Evolutionary conservation across 2,113 vertebrate genomes (phyloP).

Genomic region (Hipposideros armiger): DNA sequence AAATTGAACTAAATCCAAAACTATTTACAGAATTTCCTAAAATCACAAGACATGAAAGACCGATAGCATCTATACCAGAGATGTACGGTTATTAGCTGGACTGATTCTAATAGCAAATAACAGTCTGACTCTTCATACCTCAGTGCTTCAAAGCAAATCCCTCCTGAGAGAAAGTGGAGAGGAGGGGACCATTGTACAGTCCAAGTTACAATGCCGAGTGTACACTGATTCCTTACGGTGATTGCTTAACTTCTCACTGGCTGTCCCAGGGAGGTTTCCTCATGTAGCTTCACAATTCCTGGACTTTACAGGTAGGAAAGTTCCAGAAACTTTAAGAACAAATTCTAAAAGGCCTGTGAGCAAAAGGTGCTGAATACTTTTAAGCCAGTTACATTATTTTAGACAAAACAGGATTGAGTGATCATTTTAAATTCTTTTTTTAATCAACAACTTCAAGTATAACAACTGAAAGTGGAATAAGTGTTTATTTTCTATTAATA

Average conservation of each 20-base stretch:
- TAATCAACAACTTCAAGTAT: neutral
- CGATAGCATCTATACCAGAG: conserved; percentile 65
- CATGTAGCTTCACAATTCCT: conserved; percentile 54
- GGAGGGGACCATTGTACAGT: neutral
- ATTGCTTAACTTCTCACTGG: conserved; percentile 43
- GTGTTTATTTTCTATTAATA: too few species aligned
- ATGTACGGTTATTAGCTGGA: conserved; percentile 50
- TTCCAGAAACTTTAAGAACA: conserved; percentile 69
- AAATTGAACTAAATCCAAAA: conserved; percentile 57
- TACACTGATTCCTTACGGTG: neutral
- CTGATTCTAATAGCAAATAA: neutral
- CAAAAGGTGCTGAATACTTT: conserved; percentile 80
- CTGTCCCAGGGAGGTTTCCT: conserved; percentile 61
- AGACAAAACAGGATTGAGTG: conserved; percentile 72
- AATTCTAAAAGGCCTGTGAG: conserved; percentile 71
- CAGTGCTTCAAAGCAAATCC: conserved; percentile 51
- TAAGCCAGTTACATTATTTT: conserved; percentile 71
- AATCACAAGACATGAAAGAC: conserved; percentile 59
- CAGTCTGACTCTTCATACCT: conserved; percentile 58
- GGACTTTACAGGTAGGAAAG: conserved; percentile 54
- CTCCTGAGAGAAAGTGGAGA: conserved; percentile 19
- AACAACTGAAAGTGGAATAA: too few species aligned
- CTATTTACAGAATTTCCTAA: conserved; percentile 72
- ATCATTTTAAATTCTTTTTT: conserved; percentile 77
- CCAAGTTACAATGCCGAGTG: neutral